Base-by-base conservation (phyloP, 2,888 invertebrate genomes). In the Yponomeuta sedellus region DNA sequence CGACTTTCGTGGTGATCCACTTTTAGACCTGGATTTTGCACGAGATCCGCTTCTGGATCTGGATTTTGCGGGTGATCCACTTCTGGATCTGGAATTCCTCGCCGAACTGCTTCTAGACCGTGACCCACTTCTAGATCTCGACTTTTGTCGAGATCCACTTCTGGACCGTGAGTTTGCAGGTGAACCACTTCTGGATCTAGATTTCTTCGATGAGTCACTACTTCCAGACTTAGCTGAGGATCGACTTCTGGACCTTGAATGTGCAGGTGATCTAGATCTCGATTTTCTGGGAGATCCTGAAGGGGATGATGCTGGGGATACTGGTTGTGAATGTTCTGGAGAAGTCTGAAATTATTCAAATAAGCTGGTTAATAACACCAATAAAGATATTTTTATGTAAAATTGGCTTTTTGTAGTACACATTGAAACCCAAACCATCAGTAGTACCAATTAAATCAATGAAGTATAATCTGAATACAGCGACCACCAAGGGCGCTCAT, bases 281-380 rank as follows among this genome's bases (percentile, higher is more conserved):
- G 79, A 79, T 62, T 73, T 72, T 20, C 72, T 71, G 25, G 68
- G 64, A 8, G 77, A 77, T 44, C 73, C 70, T 20, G 75, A 52
- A 16, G 44, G 12, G 12, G 44, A 5, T 4, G 44, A 52, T 16
- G 44, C 16, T 12, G 86, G 44, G 44, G 44, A 52, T 12, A 5
- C 44, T 16, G 44, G 44, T 16, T 12, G 16, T 16, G 44, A 52
- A 16, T 52, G 44, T 16, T 12, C 44, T 16, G 44, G 44, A 16
- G 44, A 52, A 16, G 44, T 16, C 44, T 52, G 44, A 16, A 52
- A 16, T 16, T 16, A 16, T 16, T 16, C 16, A 16, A 52, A 52
- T 6, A 16, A 16, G 16, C 12, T 25, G 5, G 25, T 4, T 25
- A 25, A 25, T 4, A 2, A 25, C 5, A 25, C 5, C 25, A 25